Conservation (phyloP, 2,797 vertebrate species). For the Malacoctenus gilli region DNA sequence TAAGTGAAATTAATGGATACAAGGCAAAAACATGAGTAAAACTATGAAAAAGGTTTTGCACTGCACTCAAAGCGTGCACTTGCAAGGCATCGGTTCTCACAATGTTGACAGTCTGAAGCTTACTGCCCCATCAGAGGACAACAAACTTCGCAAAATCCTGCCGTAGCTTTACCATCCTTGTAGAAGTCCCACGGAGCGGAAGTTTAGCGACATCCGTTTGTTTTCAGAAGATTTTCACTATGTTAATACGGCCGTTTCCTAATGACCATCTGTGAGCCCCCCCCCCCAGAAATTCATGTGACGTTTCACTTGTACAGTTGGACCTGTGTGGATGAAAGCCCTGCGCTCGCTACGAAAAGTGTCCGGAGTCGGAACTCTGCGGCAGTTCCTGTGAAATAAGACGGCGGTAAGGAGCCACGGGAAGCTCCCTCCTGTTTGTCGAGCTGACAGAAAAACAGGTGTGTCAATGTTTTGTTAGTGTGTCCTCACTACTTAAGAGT, state of each 20-base stretch:
- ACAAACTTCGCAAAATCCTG: conserved; percentile 10
- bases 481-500: conserved; percentile 37
- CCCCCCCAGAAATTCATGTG: not conserved
- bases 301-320: conserved; percentile 1
- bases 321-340: not conserved
- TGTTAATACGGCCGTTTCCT: conserved; percentile 2
- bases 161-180: conserved; percentile 4
- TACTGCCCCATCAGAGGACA: conserved; percentile 16
- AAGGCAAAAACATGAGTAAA: conserved; percentile 50
- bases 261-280: conserved; percentile 20
- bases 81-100: conserved; percentile 41
- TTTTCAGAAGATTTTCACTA: conserved; percentile 14
- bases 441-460: conserved; percentile 25
- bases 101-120: conserved; percentile 22
- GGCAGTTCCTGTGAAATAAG: not conserved
- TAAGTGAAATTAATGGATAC: conserved; percentile 36
- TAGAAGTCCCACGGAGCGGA: too few relatives aligned
- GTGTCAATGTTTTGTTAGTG: conserved; percentile 30
- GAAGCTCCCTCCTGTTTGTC: conserved; percentile 18
- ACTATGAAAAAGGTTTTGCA: conserved; percentile 38
- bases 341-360: too few relatives aligned
- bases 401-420: conserved; percentile 11
- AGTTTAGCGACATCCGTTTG: too few relatives aligned
- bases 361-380: too few relatives aligned
- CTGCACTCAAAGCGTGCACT: conserved; percentile 51